These are phyloP conservation scores for Xestia xanthographa DNA, from an alignment of 2,888 invertebrate genomes.

Conservation along the genomic window DNA sequence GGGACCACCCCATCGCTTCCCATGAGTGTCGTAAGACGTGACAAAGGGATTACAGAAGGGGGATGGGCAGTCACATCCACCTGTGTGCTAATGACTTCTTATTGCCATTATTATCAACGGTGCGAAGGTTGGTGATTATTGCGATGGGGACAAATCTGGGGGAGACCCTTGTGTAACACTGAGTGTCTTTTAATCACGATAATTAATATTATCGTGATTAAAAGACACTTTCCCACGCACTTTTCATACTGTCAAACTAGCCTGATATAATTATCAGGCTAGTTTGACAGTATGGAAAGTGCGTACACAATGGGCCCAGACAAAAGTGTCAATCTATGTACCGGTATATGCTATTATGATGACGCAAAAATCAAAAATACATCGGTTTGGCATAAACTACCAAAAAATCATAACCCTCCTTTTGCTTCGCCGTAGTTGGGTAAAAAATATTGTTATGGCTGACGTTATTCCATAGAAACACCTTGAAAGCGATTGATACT, in stretches of 20 bases:
- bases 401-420: no score
- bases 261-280: no score
- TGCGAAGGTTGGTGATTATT: conserved; percentile 45
- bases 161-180: conserved; percentile 6
- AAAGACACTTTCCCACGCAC: no score
- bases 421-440: no score
- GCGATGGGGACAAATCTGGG: not conserved
- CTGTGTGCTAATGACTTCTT: conserved; percentile 52
- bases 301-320: not conserved
- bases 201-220: no score
- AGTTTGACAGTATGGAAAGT: not conserved
- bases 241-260: no score
- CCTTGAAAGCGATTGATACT: not conserved
- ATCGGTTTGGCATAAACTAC: not conserved
- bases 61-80: conserved; percentile 53
- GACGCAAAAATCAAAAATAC: not conserved
- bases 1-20: conserved; percentile 47
- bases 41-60: conserved; percentile 45
- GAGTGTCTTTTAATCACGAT: conserved; percentile 9
- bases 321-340: not conserved
- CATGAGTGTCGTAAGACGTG: conserved; percentile 56
- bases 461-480: not conserved
- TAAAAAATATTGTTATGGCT: not conserved
- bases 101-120: conserved; percentile 47
- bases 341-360: not conserved